Conservation (phyloP, 92 coral and sea anemone species). For the Scolanthus callimorphus region DNA sequence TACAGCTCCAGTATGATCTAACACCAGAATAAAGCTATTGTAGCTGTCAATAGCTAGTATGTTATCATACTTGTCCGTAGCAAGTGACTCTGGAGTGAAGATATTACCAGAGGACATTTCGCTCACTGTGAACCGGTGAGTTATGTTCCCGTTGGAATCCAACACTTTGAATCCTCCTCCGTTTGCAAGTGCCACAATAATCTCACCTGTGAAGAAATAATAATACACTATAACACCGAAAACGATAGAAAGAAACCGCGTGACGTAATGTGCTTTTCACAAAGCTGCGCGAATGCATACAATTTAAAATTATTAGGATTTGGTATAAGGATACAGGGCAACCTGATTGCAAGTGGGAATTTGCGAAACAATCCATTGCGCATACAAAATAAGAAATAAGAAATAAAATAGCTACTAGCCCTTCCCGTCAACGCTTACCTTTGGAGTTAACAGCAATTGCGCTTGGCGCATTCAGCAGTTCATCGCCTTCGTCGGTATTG, state of each 20-base stretch:
- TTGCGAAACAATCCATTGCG: too few relatives aligned
- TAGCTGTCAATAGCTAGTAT: conserved; percentile 49
- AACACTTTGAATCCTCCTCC: conserved; percentile 56
- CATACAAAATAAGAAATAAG: too few relatives aligned
- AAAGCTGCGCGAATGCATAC: too few relatives aligned
- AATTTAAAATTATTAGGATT: too few relatives aligned
- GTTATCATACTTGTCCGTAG: conserved; percentile 39
- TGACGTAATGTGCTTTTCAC: too few relatives aligned
- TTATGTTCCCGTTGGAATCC: conserved; percentile 21
- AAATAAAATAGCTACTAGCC: too few relatives aligned
- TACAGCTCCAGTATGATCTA: conserved; percentile 36
- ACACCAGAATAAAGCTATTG: conserved; percentile 29
- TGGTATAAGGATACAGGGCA: too few relatives aligned
- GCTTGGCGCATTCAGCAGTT: conserved; percentile 32
- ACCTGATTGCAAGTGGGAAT: too few relatives aligned
- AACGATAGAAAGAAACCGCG: too few relatives aligned
- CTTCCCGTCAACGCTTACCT: too few relatives aligned
- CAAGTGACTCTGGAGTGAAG: conserved; percentile 43
- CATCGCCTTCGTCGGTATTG: conserved; percentile 44
- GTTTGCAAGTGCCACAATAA: conserved; percentile 39
- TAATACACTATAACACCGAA: too few relatives aligned
- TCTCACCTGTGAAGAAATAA: conserved; percentile 30
- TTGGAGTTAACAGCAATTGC: conserved; percentile 37
- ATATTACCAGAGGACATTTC: conserved; percentile 2
- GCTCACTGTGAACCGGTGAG: conserved; percentile 27